Base-by-base conservation (phyloP, 2,113 vertebrate genomes). In the Vicugna pacos region DNA sequence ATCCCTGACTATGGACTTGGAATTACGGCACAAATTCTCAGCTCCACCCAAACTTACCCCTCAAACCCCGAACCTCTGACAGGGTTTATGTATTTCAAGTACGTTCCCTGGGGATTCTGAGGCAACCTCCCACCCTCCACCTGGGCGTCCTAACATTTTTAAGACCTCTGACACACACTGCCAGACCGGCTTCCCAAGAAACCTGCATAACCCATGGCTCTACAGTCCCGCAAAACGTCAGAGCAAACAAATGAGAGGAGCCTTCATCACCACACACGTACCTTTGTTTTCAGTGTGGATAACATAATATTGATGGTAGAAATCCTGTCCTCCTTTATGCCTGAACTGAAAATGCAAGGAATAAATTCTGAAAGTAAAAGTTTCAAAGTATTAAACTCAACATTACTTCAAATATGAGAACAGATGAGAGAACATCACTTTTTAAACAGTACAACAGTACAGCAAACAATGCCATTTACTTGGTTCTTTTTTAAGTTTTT, bases 291-390 rank as follows among this genome's bases (percentile, higher is more conserved):
- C 76, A 99, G 97, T 0, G 99, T 99, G 56, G 99, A 99, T 77
- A 99, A 97, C 42, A 99, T 97, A 86, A 99, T 98, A 97, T 96
- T 99, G 97, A 99, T 95, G 0, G 99, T 98, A 69, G 99, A 99
- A 97, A 99, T 98, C 96, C 98, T 98, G 93, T 99, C 99, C 97
- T 99, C 99, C 98, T 99, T 99, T 95, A 99, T 88, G 69, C 99
- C 99, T 3, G 99, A 99, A 60, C 97, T 98, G 96, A 99, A 97
- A 97, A 99, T 99, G 98, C 98, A 99, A 65, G 99, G 99, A 83
- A 99, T 98, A 95, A 99, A 99, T 97, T 99, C 99, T 99, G 98
- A 97, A 97, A 98, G 46, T 16, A 92, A 91, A 97, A 48, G 48
- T 97, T 97, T 60, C 54, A 97, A 95, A 97, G 94, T 0, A 28